Percentiles rank a stretch among this genome's conserved stretches.
These are phyloP conservation scores for Erpobdella octoculata DNA, from an alignment of 2,888 invertebrate species.

Conservation along the genomic window DNA sequence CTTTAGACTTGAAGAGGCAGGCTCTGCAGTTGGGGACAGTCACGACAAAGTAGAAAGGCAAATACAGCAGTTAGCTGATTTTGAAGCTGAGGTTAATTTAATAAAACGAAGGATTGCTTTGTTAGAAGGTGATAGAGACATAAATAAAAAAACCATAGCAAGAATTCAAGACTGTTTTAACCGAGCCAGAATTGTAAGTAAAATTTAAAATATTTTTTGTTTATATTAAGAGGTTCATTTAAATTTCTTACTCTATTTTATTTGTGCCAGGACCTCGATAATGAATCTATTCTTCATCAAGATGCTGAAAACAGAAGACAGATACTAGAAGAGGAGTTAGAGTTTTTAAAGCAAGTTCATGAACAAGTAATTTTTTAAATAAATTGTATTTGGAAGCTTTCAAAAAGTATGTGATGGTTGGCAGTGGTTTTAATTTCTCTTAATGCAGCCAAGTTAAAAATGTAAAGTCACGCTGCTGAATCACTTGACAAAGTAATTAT, in stretches of 20 bases:
- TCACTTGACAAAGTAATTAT: no score
- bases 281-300: slow-evolving; percentile 54
- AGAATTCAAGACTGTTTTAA: slow-evolving; percentile 46
- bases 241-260: background rate
- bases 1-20: slow-evolving; percentile 46
- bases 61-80: slow-evolving; percentile 52
- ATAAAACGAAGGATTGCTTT: slow-evolving; percentile 47
- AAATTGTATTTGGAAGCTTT: no score
- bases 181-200: slow-evolving; percentile 45
- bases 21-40: slow-evolving; percentile 42
- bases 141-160: slow-evolving; percentile 50
- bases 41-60: slow-evolving; percentile 52
- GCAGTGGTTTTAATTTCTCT: no score
- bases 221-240: background rate
- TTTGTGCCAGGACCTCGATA: slow-evolving; percentile 52
- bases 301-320: slow-evolving; percentile 55
- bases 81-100: slow-evolving; percentile 54
- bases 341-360: slow-evolving; percentile 55
- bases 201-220: background rate
- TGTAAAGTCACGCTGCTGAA: no score
- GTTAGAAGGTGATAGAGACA: slow-evolving; percentile 45
- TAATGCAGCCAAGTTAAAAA: no score
- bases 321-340: slow-evolving; percentile 55
- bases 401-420: no score
- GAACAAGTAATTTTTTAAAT: slow-evolving; percentile 51